Evolutionary conservation across 2,888 invertebrate species (phyloP).

Genomic region (Callyntrura sp.): DNA sequence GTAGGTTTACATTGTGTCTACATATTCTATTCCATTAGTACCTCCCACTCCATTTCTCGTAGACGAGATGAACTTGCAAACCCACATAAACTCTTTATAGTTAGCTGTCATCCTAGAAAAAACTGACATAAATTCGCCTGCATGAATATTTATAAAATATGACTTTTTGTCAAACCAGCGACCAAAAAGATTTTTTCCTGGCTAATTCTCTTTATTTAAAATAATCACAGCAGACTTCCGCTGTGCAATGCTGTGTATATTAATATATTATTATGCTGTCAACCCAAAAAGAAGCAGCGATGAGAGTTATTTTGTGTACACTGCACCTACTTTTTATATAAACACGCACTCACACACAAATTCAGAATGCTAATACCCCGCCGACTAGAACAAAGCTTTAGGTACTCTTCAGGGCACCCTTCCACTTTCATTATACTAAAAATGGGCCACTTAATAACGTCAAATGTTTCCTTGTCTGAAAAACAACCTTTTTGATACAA

Average conservation of each 20-base stretch:
- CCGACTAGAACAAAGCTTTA: too few relatives aligned
- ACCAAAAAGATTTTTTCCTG: too few relatives aligned
- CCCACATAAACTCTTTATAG: neutral
- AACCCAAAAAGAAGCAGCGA: neutral
- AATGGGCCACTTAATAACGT: constrained; percentile 48
- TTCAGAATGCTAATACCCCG: too few relatives aligned
- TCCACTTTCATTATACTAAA: neutral
- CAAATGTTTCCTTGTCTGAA: constrained; percentile 21
- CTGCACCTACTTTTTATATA: too few relatives aligned
- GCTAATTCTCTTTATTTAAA: constrained; percentile 7
- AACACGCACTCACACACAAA: neutral
- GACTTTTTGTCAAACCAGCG: neutral
- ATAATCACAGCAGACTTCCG: neutral
- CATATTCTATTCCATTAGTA: too few relatives aligned
- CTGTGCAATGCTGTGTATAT: neutral
- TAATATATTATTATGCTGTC: neutral
- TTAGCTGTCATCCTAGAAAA: neutral
- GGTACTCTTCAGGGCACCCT: neutral
- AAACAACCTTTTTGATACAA: neutral
- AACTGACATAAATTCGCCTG: neutral
- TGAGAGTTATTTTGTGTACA: neutral
- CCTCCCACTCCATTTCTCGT: too few relatives aligned
- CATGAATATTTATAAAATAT: constrained; percentile 19
- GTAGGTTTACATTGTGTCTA: too few relatives aligned
- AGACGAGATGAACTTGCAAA: neutral